Evolutionary conservation across 2,113 vertebrate species (phyloP), one percentile per base, ranked within the genome.

Genomic region (Phalacrocorax pelagicus): DNA sequence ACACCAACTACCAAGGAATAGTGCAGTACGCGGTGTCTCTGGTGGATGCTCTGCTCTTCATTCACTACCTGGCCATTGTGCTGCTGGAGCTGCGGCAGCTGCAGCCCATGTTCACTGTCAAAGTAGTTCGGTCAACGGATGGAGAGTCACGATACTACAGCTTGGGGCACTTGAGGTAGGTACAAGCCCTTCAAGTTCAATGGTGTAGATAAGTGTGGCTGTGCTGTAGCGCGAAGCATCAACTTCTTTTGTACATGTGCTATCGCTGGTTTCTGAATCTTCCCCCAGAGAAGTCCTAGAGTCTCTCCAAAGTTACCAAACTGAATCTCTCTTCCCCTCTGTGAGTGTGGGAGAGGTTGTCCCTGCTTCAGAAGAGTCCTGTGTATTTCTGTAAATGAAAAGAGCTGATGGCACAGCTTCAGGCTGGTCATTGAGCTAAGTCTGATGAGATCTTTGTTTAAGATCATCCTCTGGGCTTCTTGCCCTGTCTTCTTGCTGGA

Each of bases 11-110:
- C 97, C 99, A 99, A 52, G 99, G 99, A 16, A 99, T 99, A 12
- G 99, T 99, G 95, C 99, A 99, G 97, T 99, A 99, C 2, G 98
- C 99, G 0, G 99, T 99, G 92, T 99, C 99, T 20, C 98, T 99
- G 11, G 99, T 99, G 98, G 99, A 99, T 10, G 99, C 99, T 6
- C 98, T 99, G 86, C 98, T 99, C 86, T 99, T 99, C 95, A 99
- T 99, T 89, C 99, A 99, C 88, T 99, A 99, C 97, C 97, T 99
- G 97, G 99, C 99, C 20, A 98, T 99, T 2, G 98, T 99, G 88
- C 97, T 99, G 97, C 98, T 99, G 96, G 99, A 99, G 97, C 98
- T 99, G 19, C 96, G 99, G 23, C 99, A 99, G 94, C 98, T 99
- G 83, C 99, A 98, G 96, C 99, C 99, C 67, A 97, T 96, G 96